Evolutionary conservation across 1,140 invertebrate genomes (phyloP).

Genomic region (Lepidurus packardi): DNA sequence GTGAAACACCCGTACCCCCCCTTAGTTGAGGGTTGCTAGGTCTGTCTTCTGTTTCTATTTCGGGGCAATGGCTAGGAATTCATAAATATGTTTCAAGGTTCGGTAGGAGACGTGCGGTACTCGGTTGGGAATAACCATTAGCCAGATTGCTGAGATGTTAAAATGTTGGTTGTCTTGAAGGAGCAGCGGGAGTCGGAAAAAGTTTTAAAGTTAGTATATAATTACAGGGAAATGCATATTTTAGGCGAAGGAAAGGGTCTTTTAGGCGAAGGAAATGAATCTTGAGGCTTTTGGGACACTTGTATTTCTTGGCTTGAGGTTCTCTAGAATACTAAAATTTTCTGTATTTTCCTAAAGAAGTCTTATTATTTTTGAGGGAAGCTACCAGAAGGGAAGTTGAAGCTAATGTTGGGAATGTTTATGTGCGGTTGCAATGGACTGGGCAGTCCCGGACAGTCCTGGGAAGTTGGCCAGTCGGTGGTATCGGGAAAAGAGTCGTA

Average conservation of each 20-base stretch:
- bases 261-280: not conserved
- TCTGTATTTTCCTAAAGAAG: no score
- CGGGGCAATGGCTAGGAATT: no score
- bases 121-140: not conserved
- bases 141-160: not conserved
- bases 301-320: not conserved
- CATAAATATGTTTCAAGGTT: not conserved
- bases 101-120: not conserved
- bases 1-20: no score
- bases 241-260: not conserved
- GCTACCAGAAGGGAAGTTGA: no score
- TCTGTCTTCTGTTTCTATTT: no score
- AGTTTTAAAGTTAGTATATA: not conserved
- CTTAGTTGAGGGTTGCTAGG: no score
- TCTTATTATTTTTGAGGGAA: no score
- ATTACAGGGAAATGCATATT: not conserved
- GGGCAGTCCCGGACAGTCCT: not conserved
- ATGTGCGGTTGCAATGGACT: no score
- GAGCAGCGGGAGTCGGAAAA: not conserved
- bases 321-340: no score
- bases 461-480: not conserved
- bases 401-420: no score
- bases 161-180: not conserved
- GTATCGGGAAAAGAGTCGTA: not conserved
- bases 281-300: not conserved